Evolutionary conservation across 2,797 vertebrate species (phyloP).

Genomic region (Heliangelus exortis): DNA sequence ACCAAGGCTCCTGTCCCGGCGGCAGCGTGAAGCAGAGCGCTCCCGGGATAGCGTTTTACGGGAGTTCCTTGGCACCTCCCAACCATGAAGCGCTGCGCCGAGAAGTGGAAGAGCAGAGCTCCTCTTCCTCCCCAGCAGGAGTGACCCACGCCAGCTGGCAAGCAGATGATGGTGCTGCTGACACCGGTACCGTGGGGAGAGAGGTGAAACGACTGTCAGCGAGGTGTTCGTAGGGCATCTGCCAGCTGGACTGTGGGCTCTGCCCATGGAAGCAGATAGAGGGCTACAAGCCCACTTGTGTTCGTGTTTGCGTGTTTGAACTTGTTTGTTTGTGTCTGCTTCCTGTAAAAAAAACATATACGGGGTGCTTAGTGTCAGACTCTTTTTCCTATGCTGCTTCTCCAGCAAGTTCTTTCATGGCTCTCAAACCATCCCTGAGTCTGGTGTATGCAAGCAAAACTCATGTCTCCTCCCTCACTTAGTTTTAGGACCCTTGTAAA

Average conservation of each 20-base stretch:
- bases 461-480: neutral
- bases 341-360: neutral
- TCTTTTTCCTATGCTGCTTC: neutral
- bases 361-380: rapidly evolving
- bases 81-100: conserved; percentile 39
- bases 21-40: rapidly evolving
- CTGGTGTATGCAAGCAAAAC: neutral
- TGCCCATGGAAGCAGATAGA: conserved; percentile 61
- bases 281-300: too few relatives aligned
- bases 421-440: rapidly evolving
- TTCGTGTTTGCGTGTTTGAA: rapidly evolving
- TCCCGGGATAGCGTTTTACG: neutral
- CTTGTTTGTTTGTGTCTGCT: rapidly evolving
- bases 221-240: neutral
- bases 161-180: neutral
- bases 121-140: neutral
- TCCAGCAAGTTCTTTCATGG: neutral
- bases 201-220: rapidly evolving
- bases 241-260: conserved; percentile 34
- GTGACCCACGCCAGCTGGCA: conserved; percentile 33
- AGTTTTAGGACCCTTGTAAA: neutral
- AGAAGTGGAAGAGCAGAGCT: neutral
- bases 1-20: conserved; percentile 2
- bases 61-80: conserved; percentile 59
- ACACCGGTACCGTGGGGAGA: neutral